A percentile compares a stretch with the other conserved stretches of the same genome.
These are phyloP conservation scores for Grantiella picta DNA, from an alignment of 2,113 vertebrate genomes.

Conservation along the genomic window DNA sequence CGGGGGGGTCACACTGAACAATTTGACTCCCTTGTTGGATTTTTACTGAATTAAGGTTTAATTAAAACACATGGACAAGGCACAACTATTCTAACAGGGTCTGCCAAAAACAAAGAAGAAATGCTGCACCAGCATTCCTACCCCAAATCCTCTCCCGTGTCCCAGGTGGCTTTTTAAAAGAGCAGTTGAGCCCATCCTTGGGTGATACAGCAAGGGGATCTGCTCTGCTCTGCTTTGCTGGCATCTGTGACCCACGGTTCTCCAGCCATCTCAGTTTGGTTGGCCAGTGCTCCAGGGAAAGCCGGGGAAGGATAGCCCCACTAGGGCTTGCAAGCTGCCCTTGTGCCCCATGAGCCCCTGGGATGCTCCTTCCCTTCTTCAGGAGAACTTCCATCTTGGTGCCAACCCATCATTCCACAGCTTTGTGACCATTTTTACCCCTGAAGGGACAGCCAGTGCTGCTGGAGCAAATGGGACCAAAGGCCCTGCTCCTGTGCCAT, in stretches of 20 bases:
- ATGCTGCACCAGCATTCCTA: not conserved
- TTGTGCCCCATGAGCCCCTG: not conserved
- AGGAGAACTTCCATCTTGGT: not conserved
- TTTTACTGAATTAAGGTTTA: not conserved
- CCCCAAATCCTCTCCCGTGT: not conserved
- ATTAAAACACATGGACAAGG: not conserved
- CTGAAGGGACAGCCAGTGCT: not conserved
- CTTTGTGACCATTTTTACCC: not conserved
- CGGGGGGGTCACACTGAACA: not conserved
- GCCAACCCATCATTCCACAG: not conserved
- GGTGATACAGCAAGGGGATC: not conserved
- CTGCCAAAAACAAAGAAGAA: not conserved
- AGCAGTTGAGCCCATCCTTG: not conserved
- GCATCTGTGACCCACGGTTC: not conserved
- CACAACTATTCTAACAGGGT: not conserved
- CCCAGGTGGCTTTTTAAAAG: not conserved
- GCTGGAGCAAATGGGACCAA: not conserved
- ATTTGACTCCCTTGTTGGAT: not conserved
- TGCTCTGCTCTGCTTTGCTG: not conserved
- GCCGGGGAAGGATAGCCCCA: not conserved
- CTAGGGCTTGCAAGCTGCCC: not conserved
- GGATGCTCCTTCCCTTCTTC: not conserved
- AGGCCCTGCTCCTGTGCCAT: not conserved
- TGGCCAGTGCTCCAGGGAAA: not conserved
- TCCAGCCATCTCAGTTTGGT: not conserved